phyloP scores from a whole-genome alignment of 2,797 vertebrate genomes.

The Rhinophrynus dorsalis region DNA sequence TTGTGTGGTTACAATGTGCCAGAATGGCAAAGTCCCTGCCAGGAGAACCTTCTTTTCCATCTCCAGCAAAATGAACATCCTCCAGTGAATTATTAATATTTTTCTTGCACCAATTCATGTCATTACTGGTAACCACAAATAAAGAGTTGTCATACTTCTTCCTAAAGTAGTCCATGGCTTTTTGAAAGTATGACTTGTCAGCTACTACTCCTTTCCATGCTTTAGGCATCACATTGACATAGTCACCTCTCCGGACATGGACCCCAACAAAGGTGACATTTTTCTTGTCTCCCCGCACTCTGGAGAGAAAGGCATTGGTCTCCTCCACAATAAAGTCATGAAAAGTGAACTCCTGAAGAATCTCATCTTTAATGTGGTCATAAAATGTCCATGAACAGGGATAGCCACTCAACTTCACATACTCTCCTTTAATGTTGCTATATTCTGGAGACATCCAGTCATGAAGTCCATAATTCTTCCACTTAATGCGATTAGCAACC shows the following conservation, averaged over 20 bases:
- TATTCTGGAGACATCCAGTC: slow-evolving; percentile 53
- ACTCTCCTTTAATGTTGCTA: slow-evolving; percentile 43
- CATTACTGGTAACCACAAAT: slow-evolving; percentile 58
- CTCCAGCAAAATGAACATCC: too few relatives aligned
- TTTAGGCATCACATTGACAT: too few relatives aligned
- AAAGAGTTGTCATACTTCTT: slow-evolving; percentile 37
- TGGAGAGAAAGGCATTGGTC: too few relatives aligned
- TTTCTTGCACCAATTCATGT: too few relatives aligned
- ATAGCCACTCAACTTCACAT: slow-evolving; percentile 49
- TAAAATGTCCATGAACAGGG: slow-evolving; percentile 62
- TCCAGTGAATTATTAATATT: too few relatives aligned
- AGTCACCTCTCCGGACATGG: too few relatives aligned
- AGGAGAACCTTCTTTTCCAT: slow-evolving; percentile 44
- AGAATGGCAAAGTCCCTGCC: slow-evolving; percentile 50
- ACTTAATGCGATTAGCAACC: rapidly evolving
- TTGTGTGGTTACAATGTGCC: too few relatives aligned
- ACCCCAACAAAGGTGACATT: too few relatives aligned
- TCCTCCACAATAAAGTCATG: too few relatives aligned
- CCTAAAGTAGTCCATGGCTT: slow-evolving; percentile 58
- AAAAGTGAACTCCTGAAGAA: too few relatives aligned
- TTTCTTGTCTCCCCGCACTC: too few relatives aligned
- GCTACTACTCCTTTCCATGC: slow-evolving; percentile 57
- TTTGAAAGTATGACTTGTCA: slow-evolving; percentile 43
- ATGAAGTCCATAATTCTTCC: slow-evolving; percentile 36
- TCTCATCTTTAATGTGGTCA: slow-evolving; percentile 52